Evolutionary conservation across 2,797 vertebrate species (phyloP).

Genomic region (Valencia hispanica): DNA sequence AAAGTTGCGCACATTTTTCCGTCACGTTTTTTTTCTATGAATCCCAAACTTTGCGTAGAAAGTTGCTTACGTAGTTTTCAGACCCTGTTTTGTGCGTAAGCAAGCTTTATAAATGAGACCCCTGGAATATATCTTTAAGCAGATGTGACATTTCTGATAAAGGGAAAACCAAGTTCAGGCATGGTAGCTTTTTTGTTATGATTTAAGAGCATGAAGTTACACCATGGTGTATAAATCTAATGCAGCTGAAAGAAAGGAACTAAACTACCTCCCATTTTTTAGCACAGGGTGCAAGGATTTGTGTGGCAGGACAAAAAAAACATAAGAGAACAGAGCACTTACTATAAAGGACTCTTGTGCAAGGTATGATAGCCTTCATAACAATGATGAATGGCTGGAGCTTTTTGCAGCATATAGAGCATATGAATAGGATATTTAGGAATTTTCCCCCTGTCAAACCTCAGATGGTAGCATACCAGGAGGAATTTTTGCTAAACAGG

Average conservation of each 20-base stretch:
- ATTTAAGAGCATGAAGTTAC: slow-evolving; percentile 31
- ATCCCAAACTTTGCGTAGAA: no score
- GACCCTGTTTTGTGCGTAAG: no score
- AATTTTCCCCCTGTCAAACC: slow-evolving; percentile 35
- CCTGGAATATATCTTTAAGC: slow-evolving; percentile 2
- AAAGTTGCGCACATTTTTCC: no score
- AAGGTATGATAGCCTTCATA: slow-evolving; percentile 72
- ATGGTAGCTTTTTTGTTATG: slow-evolving; percentile 1
- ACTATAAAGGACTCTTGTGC: slow-evolving; percentile 69
- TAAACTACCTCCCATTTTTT: slow-evolving; percentile 33
- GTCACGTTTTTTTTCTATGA: no score
- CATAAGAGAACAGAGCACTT: slow-evolving; percentile 60
- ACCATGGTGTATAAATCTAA: slow-evolving; percentile 42
- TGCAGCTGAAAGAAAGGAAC: slow-evolving; percentile 35
- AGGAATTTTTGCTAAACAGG: slow-evolving; percentile 37
- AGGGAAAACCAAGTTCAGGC: background rate
- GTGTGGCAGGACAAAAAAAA: slow-evolving; percentile 56
- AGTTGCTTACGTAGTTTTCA: no score
- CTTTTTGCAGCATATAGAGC: slow-evolving; percentile 53
- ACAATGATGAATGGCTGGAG: slow-evolving; percentile 72
- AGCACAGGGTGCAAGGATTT: slow-evolving; percentile 49
- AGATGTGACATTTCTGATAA: slow-evolving; percentile 1
- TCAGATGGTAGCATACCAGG: slow-evolving; percentile 5
- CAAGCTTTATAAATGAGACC: no score
- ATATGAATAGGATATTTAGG: slow-evolving; percentile 48